Percentiles rank a stretch among this genome's conserved stretches.
Conservation (phyloP, 2,888 invertebrate species). For the Plutella xylostella region DNA sequence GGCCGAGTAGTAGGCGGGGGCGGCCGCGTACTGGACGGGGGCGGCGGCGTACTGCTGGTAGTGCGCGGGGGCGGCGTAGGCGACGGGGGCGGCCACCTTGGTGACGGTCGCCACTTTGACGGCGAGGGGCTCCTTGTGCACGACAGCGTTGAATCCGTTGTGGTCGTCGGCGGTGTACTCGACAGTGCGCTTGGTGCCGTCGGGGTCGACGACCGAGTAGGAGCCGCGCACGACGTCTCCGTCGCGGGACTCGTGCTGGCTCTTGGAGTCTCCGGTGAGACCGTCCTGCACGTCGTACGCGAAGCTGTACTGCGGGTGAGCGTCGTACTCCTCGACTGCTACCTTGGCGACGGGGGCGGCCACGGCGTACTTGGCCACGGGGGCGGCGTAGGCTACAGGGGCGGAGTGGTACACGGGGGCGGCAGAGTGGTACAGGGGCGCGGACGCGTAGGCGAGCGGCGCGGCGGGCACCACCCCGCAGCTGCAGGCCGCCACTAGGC, state of each 20-base stretch:
- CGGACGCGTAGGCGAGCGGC: constrained; percentile 35
- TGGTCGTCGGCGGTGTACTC: constrained; percentile 37
- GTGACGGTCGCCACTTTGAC: constrained; percentile 33
- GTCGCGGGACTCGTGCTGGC: constrained; percentile 54
- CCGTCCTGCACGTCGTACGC: constrained; percentile 31
- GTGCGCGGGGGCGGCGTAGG: constrained; percentile 13
- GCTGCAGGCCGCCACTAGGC: constrained; percentile 46
- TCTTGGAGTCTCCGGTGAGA: constrained; percentile 39
- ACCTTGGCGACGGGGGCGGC: constrained; percentile 36
- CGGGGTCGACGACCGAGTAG: constrained; percentile 40
- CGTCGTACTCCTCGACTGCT: constrained; percentile 22
- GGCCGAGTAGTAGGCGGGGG: constrained; percentile 18
- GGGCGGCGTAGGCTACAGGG: no score
- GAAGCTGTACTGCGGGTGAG: constrained; percentile 67
- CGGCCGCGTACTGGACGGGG: constrained; percentile 18
- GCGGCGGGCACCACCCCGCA: constrained; percentile 41
- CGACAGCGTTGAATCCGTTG: constrained; percentile 15
- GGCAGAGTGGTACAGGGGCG: no score
- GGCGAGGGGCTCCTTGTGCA: constrained; percentile 31
- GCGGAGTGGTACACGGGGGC: constrained; percentile 25
- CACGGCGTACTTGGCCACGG: constrained; percentile 25
- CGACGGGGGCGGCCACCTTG: constrained; percentile 33
- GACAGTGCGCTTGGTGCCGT: constrained; percentile 41
- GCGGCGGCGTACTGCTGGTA: constrained; percentile 13
- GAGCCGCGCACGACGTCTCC: constrained; percentile 63